Evolutionary conservation across 1,140 invertebrate species (phyloP), one percentile per base, ranked within the genome.

Genomic region (Pseudobourletiella spinata): DNA sequence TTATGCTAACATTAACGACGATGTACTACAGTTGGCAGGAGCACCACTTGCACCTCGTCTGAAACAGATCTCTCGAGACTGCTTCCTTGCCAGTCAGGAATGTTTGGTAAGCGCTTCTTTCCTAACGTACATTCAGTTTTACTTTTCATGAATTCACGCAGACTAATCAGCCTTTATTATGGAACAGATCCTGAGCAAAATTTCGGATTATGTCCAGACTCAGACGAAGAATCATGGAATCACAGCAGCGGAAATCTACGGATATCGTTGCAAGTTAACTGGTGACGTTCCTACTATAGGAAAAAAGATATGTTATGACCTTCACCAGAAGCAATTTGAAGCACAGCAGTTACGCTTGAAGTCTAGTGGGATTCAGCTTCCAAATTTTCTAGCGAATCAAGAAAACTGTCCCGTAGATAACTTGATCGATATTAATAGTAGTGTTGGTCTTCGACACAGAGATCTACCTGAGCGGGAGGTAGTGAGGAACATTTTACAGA

Each of bases 81-180:
- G 88, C 2, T 81, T 91, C 62, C 82, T 90, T n/a, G 90, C 90
- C 22, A 87, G 88, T 75, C 88, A 88, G 39, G 90, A 93, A 76
- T 91, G 88, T 72, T 85, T 91, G 80, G 86, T 88, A 76, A 68
- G 58, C 16, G 51, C 32, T 51, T 28, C 16, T 43, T 24, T 1
- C 29, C 11, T 30, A 2, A 2, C n/a, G 43, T 16, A 39, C 3
- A 61, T 61, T 54, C 16, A 54, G 55, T 24, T 22, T 52, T 52
- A 52, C 29, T 8, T 26, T 52, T 26, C 18, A 14, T 2, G 30
- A 48, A 50, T 48, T 29, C 43, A 2, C 24, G 20, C 32, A 66
- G 58, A 61, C 54, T 43, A 25, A 54, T 30, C 28, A 18, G 25
- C 6, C 26, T 18, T 58, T 4, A 14, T 15, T 8, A 18, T 25